Evolutionary conservation across 2,888 invertebrate genomes (phyloP).

Genomic region (Candidula unifasciata): DNA sequence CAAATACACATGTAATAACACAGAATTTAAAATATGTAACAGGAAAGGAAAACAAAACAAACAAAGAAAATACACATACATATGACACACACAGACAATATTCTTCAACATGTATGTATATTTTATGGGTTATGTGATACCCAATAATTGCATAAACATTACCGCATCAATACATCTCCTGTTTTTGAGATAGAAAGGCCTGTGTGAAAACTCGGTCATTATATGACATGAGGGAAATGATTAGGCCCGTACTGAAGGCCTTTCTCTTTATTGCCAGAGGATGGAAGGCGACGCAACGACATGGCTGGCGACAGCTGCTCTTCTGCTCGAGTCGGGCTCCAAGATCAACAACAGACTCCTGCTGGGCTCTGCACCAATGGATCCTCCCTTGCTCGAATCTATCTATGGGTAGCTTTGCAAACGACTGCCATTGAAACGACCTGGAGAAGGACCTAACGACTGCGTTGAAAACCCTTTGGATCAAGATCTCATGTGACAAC

Average conservation of each 20-base stretch:
- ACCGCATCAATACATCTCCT: slow-evolving; percentile 29
- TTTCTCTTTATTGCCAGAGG: neutral
- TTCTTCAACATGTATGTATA: slow-evolving; percentile 1
- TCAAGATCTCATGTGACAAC: slow-evolving; percentile 28
- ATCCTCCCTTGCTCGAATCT: slow-evolving; percentile 26
- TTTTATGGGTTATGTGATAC: slow-evolving; percentile 4
- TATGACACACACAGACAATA: neutral
- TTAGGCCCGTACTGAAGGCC: slow-evolving; percentile 3
- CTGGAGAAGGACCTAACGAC: slow-evolving; percentile 31
- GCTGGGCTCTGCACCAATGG: neutral
- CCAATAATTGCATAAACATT: slow-evolving; percentile 46
- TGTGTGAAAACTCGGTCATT: slow-evolving; percentile 31
- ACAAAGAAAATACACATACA: neutral
- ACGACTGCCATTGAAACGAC: slow-evolving; percentile 18
- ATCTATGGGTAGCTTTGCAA: slow-evolving; percentile 24
- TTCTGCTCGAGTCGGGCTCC: neutral
- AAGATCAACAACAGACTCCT: neutral
- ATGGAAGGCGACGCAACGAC: slow-evolving; percentile 9
- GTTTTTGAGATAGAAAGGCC: slow-evolving; percentile 19
- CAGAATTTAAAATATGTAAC: neutral
- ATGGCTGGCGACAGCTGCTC: slow-evolving; percentile 8
- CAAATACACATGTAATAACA: neutral
- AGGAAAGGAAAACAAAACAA: neutral
- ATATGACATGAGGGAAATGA: slow-evolving; percentile 24
- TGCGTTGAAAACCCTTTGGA: slow-evolving; percentile 11